Evolutionary conservation across 2,797 vertebrate species (phyloP), one percentile per base, ranked within the genome.

Genomic region (Alca torda): DNA sequence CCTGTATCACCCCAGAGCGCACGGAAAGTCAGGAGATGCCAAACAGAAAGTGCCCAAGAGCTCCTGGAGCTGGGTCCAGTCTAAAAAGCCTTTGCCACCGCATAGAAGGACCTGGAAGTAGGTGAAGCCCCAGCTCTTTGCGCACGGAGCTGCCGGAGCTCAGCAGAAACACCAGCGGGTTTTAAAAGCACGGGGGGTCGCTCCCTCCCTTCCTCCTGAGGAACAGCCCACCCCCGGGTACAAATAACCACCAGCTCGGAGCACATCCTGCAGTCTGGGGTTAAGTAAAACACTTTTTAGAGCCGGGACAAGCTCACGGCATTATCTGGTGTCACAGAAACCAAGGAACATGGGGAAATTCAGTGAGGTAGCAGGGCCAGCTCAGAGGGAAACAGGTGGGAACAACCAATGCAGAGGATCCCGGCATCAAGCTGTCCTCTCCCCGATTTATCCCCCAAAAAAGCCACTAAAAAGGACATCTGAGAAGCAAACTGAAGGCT

Each of bases 181-280:
- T 54, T 41, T n/a, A 50, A 35, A 48, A 39, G 6, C n/a, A 15
- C 6, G 1, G 0, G 5, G 35, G 16, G 31, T 41, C 13, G 3
- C 37, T 60, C 51, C 33, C 26, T 28, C 28, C 15, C 30, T 48
- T n/a, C 9, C 51, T 53, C 51, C 16, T 2, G 9, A 64, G 43
- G 43, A 35, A 30, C 16, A n/a, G 3, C 14, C 20, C 21, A 19
- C 16, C 41, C 16, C 59, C 2, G 35, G 25, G 9, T 11, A 16
- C 16, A 48, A 48, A 41, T 1, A 39, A 33, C 1, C 33, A 7
- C 7, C 45, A 5, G 65, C 65, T 41, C 54, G 0, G 9, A 61
- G 46, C 2, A 3, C 2, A 1, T 20, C 53, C 53, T 16, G 13
- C 17, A 2, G 23, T 4, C 11, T 4, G 15, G 1, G 12, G 25